Conservation (phyloP, 2,888 invertebrate genomes). For the Julus scanicus region DNA sequence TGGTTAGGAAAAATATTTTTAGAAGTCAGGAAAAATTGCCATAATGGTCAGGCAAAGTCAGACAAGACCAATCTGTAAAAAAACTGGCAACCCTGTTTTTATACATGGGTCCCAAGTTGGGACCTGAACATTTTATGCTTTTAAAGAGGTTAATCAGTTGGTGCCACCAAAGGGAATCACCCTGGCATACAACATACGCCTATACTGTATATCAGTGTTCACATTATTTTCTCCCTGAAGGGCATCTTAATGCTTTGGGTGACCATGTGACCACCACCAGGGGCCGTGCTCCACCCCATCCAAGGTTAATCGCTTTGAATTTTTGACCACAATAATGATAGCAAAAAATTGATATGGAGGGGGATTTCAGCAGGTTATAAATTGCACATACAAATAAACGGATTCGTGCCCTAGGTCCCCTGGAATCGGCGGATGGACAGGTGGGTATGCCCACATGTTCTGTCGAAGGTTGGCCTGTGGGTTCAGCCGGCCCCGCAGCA, state of each 20-base stretch:
- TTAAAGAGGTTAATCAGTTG: background rate
- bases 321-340: background rate
- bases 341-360: background rate
- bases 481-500: too few relatives aligned
- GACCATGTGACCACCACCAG: background rate
- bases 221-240: background rate
- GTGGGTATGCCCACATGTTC: background rate
- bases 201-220: too few relatives aligned
- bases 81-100: too few relatives aligned
- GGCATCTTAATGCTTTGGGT: background rate
- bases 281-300: background rate
- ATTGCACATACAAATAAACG: background rate
- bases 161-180: background rate
- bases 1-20: too few relatives aligned
- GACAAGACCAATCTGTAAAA: too few relatives aligned
- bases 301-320: background rate
- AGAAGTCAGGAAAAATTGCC: too few relatives aligned
- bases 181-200: too few relatives aligned
- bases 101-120: too few relatives aligned
- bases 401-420: background rate
- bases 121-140: too few relatives aligned
- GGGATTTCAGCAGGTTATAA: background rate
- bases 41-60: too few relatives aligned
- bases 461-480: background rate
- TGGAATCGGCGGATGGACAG: background rate